Evolutionary conservation across 2,113 vertebrate genomes (phyloP), one percentile per base, ranked within the genome.

Genomic region (Scomber japonicus): DNA sequence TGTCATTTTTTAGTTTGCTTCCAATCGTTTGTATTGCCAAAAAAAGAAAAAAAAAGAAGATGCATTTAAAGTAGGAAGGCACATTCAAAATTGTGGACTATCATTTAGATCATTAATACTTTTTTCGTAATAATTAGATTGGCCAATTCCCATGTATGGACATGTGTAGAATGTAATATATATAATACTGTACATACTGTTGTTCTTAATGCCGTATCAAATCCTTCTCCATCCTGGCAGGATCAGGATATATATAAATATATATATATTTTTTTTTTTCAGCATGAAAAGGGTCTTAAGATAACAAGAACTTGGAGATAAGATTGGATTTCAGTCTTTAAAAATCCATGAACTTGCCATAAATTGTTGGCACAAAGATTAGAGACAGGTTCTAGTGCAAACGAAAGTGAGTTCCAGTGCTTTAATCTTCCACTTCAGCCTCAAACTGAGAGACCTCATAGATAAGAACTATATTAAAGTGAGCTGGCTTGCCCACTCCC

Each of bases 101-200:
- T 75, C 56, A 73, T 73, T 69, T 46, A 35, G 60, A 50, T 55
- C 57, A 85, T 85, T 71, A 69, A 64, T 53, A 19, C 8, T 14
- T 30, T 16, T 17, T 30, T n/a, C 21, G 65, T 77, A 13, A 68
- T 2, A 15, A 67, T 45, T 8, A 2, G 16, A 46, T 53, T 64
- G 69, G 11, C 31, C 2, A 13, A 31, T 64, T 3, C 17, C n/a
- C 9, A 48, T 54, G 13, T 31, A 21, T 54, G 5, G 57, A 21
- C 46, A 44, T 15, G 12, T 59, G 14, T 44, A 27, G n/a, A 60
- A 27, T 40, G 67, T 46, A 68, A 30, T 45, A 59, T 40, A 40
- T 40, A 40, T 40, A 40, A 40, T 40, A 40, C 8, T 9, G 35
- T 40, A 40, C 8, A 8, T 40, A 40, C 35, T 40, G 27, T 27